These are phyloP conservation scores for Scaeva pyrastri DNA, from an alignment of 2,888 invertebrate genomes.

Conservation along the genomic window DNA sequence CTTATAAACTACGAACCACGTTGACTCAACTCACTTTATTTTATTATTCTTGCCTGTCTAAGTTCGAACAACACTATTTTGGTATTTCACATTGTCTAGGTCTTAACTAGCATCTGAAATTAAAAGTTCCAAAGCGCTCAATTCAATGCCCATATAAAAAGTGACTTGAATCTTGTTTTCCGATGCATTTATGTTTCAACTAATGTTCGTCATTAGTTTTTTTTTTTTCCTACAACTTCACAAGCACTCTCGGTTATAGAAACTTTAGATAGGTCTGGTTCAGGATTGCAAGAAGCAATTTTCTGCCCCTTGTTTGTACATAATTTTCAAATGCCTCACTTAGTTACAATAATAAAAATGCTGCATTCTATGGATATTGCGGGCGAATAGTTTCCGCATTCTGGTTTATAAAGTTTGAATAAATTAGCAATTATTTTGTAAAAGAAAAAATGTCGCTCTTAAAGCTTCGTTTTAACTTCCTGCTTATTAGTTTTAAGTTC, in stretches of 20 bases:
- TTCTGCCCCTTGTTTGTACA: background rate
- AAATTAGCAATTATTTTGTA: conserved; percentile 12
- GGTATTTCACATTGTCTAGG: background rate
- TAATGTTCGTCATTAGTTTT: background rate
- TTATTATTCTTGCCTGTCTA: conserved; percentile 1
- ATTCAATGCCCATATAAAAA: conserved; percentile 16
- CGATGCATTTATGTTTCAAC: background rate
- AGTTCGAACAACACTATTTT: conserved; percentile 17
- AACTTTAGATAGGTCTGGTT: background rate
- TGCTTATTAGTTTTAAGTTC: conserved; percentile 34
- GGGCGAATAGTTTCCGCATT: conserved; percentile 62
- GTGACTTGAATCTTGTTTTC: conserved; percentile 14
- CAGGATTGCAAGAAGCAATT: conserved; percentile 26
- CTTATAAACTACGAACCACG: conserved; percentile 6
- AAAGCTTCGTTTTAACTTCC: conserved; percentile 37
- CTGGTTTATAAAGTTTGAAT: conserved; percentile 40
- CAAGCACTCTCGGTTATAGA: conserved; percentile 8
- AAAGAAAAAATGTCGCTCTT: conserved; percentile 23
- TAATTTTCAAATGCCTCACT: conserved; percentile 16
- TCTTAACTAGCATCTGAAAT: background rate
- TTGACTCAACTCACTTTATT: conserved; percentile 14
- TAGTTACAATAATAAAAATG: conserved; percentile 44
- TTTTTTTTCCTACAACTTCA: background rate
- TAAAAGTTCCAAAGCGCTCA: conserved; percentile 3
- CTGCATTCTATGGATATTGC: conserved; percentile 37